phyloP scores from a whole-genome alignment of 2,113 vertebrate species.

The Pica pica region DNA sequence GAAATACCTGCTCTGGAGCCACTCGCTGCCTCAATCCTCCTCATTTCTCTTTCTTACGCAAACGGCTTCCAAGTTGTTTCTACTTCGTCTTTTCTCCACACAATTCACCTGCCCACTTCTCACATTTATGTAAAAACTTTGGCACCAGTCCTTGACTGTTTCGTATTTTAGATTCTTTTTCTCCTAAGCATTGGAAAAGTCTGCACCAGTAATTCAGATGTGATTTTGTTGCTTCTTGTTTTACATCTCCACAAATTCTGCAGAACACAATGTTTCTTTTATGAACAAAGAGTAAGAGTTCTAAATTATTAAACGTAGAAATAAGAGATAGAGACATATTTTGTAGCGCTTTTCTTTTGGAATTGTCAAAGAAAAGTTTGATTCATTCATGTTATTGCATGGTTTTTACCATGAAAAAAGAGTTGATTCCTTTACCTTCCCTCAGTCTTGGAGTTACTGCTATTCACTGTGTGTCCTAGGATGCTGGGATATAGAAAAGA shows the following conservation, averaged over 20 bases:
- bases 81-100: not conserved
- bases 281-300: constrained; percentile 14
- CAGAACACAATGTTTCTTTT: constrained; percentile 9
- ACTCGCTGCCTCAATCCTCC: not conserved
- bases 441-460: not conserved
- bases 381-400: not conserved
- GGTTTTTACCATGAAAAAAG: not conserved
- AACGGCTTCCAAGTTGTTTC: not conserved
- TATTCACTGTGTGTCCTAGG: not conserved
- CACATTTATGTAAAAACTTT: not conserved
- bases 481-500: not conserved
- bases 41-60: not conserved
- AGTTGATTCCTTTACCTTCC: not conserved
- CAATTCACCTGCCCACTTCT: not conserved
- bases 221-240: not conserved
- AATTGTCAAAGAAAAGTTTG: not conserved
- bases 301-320: constrained; percentile 29
- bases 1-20: not conserved
- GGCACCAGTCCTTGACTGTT: not conserved
- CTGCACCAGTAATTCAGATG: not conserved
- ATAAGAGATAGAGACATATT: not conserved
- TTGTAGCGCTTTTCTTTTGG: not conserved
- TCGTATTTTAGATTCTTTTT: not conserved
- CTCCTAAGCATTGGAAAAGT: not conserved
- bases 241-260: not conserved